Conservation (phyloP, 2,888 invertebrate species). For the Pristionchus fissidentatus region DNA sequence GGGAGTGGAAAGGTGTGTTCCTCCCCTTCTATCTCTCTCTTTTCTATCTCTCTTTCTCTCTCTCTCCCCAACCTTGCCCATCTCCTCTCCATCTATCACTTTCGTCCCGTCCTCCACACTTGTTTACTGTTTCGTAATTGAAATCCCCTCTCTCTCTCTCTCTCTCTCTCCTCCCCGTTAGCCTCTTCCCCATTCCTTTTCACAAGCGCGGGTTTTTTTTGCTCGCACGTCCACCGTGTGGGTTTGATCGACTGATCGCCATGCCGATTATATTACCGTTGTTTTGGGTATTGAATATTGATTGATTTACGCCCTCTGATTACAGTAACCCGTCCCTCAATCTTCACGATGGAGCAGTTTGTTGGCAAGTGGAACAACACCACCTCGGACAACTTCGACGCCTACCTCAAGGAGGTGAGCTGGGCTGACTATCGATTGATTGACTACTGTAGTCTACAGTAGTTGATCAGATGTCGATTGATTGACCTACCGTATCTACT, state of each 20-base stretch:
- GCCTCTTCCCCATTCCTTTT: too few relatives aligned
- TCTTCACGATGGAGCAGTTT: conserved; percentile 52
- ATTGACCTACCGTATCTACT: background rate
- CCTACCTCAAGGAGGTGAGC: conserved; percentile 69
- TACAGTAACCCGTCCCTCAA: background rate
- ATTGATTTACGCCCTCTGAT: too few relatives aligned
- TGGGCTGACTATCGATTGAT: conserved; percentile 4
- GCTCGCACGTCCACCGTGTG: background rate
- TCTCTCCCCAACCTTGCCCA: background rate
- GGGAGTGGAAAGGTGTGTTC: background rate
- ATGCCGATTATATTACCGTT: too few relatives aligned
- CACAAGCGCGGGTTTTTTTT: too few relatives aligned
- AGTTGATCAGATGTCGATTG: background rate
- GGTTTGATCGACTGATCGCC: background rate
- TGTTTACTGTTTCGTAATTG: conserved; percentile 35
- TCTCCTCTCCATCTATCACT: background rate
- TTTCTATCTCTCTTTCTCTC: background rate
- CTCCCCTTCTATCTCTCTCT: background rate
- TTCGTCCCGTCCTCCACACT: too few relatives aligned
- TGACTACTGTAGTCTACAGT: background rate
- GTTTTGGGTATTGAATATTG: too few relatives aligned
- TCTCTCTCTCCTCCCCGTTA: too few relatives aligned
- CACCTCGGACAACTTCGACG: conserved; percentile 72
- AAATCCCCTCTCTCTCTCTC: background rate
- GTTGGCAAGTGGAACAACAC: conserved; percentile 74